A percentile compares a stretch with the other conserved stretches of the same genome.
These are phyloP conservation scores for Corythucha ciliata DNA, from an alignment of 2,888 invertebrate species.

Conservation along the genomic window DNA sequence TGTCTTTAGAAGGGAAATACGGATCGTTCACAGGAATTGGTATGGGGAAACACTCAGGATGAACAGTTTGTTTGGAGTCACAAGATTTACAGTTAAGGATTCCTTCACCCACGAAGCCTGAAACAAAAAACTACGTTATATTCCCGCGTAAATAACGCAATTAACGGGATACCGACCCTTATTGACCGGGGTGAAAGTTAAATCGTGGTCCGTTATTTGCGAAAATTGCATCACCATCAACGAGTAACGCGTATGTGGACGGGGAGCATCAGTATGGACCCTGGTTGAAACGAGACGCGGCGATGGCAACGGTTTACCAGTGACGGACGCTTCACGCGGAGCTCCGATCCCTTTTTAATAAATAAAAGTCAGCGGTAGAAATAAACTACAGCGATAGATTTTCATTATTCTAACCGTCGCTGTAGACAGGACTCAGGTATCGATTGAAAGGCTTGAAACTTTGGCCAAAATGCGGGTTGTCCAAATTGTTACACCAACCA, in stretches of 20 bases:
- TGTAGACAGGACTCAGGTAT: slow-evolving; percentile 42
- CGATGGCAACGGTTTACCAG: slow-evolving; percentile 43
- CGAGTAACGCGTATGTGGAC: slow-evolving; percentile 44
- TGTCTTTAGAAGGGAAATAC: slow-evolving; percentile 43
- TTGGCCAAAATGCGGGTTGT: slow-evolving; percentile 42
- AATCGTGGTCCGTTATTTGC: slow-evolving; percentile 49
- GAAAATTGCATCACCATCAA: slow-evolving; percentile 50
- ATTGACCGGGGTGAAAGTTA: slow-evolving; percentile 48
- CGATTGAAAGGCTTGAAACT: slow-evolving; percentile 42
- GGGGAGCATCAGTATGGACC: slow-evolving; percentile 44
- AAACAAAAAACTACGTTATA: slow-evolving; percentile 3
- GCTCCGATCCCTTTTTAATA: slow-evolving; percentile 39
- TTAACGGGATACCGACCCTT: slow-evolving; percentile 38
- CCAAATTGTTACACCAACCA: slow-evolving; percentile 47
- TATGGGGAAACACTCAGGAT: slow-evolving; percentile 48
- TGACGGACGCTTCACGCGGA: slow-evolving; percentile 41
- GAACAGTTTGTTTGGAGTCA: slow-evolving; percentile 44
- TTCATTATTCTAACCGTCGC: slow-evolving; percentile 40
- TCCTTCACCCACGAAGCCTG: slow-evolving; percentile 42
- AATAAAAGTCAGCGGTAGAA: background rate
- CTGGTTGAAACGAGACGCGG: slow-evolving; percentile 44
- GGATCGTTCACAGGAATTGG: slow-evolving; percentile 46
- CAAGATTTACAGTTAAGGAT: slow-evolving; percentile 45
- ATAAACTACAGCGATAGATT: background rate
- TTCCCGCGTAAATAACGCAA: background rate